Evolutionary conservation across 1,140 invertebrate species (phyloP).

Genomic region (Drosophila rufa): DNA sequence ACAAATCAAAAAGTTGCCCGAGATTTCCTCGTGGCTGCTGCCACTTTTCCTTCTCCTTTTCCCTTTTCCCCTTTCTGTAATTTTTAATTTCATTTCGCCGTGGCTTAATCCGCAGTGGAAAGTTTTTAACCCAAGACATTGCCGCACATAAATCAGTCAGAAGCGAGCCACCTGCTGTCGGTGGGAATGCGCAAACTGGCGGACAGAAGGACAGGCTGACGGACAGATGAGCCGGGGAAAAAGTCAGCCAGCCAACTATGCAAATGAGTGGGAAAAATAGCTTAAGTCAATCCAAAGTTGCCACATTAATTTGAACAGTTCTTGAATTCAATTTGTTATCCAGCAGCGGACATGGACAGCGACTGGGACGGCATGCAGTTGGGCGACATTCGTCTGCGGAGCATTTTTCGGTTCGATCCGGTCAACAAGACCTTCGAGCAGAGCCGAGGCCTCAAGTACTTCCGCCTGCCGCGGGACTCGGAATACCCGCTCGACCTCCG

Average conservation of each 20-base stretch:
- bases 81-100: slow-evolving; percentile 53
- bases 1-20: slow-evolving; percentile 59
- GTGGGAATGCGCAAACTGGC: slow-evolving; percentile 24
- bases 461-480: background rate
- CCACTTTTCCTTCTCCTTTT: slow-evolving; percentile 5
- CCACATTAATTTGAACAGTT: slow-evolving; percentile 42
- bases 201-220: slow-evolving; percentile 11
- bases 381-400: slow-evolving; percentile 1
- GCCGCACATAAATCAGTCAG: slow-evolving; percentile 51
- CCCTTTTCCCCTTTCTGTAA: slow-evolving; percentile 4
- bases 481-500: slow-evolving; percentile 17
- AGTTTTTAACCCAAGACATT: slow-evolving; percentile 19
- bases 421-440: background rate
- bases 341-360: background rate
- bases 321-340: slow-evolving; percentile 33
- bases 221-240: slow-evolving; percentile 10
- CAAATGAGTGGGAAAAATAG: slow-evolving; percentile 15
- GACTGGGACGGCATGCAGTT: background rate
- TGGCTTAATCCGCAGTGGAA: slow-evolving; percentile 30
- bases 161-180: slow-evolving; percentile 34
- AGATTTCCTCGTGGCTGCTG: slow-evolving; percentile 30
- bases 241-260: slow-evolving; percentile 20
- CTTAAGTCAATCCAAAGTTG: slow-evolving; percentile 33
- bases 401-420: background rate
- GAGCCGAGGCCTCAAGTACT: background rate